Evolutionary conservation across 2,113 vertebrate species (phyloP).

Genomic region (Nothocercus julius): DNA sequence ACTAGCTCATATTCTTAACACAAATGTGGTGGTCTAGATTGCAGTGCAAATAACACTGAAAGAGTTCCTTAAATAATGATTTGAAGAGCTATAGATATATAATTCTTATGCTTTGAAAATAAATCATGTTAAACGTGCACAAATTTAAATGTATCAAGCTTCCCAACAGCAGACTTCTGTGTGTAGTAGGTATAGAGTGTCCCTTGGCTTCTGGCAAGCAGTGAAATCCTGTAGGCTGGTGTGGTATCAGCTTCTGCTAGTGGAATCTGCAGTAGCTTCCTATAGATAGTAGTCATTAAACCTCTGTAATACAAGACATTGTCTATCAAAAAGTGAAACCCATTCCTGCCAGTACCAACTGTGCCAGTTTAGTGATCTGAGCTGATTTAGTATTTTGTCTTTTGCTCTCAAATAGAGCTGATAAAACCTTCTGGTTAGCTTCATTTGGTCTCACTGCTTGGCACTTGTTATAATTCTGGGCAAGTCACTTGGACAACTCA

Average conservation of each 20-base stretch:
- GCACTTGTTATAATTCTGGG: not conserved
- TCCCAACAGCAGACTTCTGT: not conserved
- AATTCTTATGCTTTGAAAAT: conserved; percentile 27
- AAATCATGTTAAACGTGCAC: not conserved
- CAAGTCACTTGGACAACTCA: not conserved
- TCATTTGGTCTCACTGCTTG: not conserved
- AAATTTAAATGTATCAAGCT: not conserved
- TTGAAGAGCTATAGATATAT: not conserved
- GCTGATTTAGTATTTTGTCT: not conserved
- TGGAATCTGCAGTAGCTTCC: conserved; percentile 9
- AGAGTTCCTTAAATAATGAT: conserved; percentile 6
- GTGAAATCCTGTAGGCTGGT: not conserved
- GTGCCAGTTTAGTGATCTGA: not conserved
- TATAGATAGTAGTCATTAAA: conserved; percentile 44
- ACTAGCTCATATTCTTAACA: conserved; percentile 34
- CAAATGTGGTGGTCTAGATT: conserved; percentile 14
- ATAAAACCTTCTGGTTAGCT: not conserved
- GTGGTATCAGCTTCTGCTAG: not conserved
- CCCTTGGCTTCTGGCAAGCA: not conserved
- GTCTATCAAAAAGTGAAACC: conserved; percentile 17
- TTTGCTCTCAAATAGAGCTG: not conserved
- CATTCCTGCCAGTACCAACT: not conserved
- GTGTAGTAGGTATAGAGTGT: conserved; percentile 27
- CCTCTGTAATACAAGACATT: conserved; percentile 1
- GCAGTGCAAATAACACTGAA: not conserved